phyloP scores from a whole-genome alignment of 2,888 invertebrate genomes.

The Rotaria sp. region DNA sequence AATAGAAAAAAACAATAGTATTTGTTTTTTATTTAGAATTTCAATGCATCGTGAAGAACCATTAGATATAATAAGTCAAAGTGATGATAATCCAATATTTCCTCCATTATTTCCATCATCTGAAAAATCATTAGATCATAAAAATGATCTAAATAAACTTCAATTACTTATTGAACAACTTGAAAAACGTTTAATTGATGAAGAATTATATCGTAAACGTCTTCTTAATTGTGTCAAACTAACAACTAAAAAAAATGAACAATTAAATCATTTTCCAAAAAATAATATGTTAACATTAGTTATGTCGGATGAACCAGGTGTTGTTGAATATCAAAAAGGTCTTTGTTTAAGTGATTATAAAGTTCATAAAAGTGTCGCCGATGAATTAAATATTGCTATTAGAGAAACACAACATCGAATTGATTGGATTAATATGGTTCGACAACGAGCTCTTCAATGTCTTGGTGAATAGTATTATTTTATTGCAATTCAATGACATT shows the following conservation, averaged over 20 bases:
- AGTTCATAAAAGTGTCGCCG: neutral
- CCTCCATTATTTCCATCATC: neutral
- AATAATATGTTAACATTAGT: neutral
- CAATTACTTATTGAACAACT: neutral
- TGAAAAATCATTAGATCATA: neutral
- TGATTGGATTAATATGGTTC: constrained; percentile 3
- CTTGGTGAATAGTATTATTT: neutral
- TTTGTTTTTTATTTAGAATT: neutral
- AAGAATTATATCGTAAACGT: neutral
- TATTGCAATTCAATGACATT: too few species aligned
- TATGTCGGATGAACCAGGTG: neutral
- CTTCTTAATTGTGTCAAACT: neutral
- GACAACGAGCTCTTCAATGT: neutral
- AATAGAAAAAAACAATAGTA: neutral
- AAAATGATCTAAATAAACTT: neutral
- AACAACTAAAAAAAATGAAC: neutral
- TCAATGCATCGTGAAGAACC: neutral
- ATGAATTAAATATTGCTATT: constrained; percentile 2
- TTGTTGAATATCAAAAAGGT: neutral
- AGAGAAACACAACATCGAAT: neutral
- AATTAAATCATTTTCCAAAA: neutral
- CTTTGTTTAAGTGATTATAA: neutral
- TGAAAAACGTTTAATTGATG: neutral
- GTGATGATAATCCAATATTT: neutral
- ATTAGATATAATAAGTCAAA: neutral